Percentiles rank a stretch among this genome's conserved stretches.
Evolutionary conservation across 2,113 vertebrate species (phyloP).

Genomic region (Rhagologus leucostigma): DNA sequence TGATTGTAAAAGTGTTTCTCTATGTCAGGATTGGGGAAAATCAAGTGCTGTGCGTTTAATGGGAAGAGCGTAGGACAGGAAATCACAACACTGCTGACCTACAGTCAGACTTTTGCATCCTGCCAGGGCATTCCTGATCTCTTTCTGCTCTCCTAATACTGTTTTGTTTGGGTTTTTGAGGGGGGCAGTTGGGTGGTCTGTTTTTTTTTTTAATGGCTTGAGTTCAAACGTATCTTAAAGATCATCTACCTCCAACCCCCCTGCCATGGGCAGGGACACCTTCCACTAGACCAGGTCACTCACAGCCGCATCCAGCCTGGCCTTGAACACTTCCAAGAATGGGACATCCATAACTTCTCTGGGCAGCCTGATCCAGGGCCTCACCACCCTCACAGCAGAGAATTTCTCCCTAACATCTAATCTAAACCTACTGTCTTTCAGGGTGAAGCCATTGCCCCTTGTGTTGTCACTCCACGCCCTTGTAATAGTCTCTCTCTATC

Average conservation of each 20-base stretch:
- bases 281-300: background rate
- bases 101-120: background rate
- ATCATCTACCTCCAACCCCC: background rate
- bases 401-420: background rate
- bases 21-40: background rate
- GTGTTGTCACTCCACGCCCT: background rate
- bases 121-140: background rate
- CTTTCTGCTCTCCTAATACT: background rate
- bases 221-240: background rate
- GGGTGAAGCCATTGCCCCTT: background rate
- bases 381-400: background rate
- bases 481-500: background rate
- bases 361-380: background rate
- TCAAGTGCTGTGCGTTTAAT: background rate
- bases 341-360: background rate
- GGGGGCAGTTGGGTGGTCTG: background rate
- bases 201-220: background rate
- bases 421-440: background rate
- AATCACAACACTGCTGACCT: rapidly evolving
- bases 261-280: background rate
- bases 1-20: background rate
- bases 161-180: background rate
- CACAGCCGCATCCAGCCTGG: background rate
- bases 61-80: background rate
- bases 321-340: background rate